Base-by-base conservation (phyloP, 2,113 vertebrate species). In the Eurystomus gularis region DNA sequence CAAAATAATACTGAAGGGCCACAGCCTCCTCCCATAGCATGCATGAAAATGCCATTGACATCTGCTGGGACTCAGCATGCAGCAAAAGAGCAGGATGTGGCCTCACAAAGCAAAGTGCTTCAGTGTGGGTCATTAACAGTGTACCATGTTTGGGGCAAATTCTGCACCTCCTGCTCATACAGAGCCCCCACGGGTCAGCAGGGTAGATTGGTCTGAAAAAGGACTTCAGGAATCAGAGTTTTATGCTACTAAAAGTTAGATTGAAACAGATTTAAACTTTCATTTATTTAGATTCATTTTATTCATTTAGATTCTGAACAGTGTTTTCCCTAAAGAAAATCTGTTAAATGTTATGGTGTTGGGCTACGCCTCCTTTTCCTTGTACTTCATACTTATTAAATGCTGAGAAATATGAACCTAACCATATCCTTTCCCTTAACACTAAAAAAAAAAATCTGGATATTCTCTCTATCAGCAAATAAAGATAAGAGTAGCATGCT, bases 401-500 rank as follows among this genome's bases (percentile, higher is more conserved):
- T 75, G 66, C 46, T 86, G 82, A 93, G 78, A 95, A 97, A 98
- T 95, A 88, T 92, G 93, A 98, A 96, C 85, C 94, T 95, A 88
- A 75, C 71, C 94, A 69, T 71, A 93, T 73, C 68, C 81, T 97
- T 97, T 94, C 89, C 88, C 93, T 97, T 97, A 97, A 96, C 95
- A 70, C 90, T 95, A 91, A 95, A 90, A 97, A 42, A 52, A 64
- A 98, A 98, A 96, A 92, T 97, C 98, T 98, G 98, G 97, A 97
- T 97, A 98, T 95, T 97, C 96, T 98, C 98, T 97, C 97, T 96
- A 97, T 96, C 97, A 98, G 98, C 98, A 98, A 98, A 98, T 98
- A 98, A 98, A 98, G 98, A 98, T 98, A 98, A 98, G 98, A 95
- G 71, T 18, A 98, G 94, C 94, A 98, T 98, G 96, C 96, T 97